A percentile compares a stretch with the other conserved stretches of the same genome.
phyloP scores from a whole-genome alignment of 2,888 invertebrate species.

The Cartodere bifasciata region DNA sequence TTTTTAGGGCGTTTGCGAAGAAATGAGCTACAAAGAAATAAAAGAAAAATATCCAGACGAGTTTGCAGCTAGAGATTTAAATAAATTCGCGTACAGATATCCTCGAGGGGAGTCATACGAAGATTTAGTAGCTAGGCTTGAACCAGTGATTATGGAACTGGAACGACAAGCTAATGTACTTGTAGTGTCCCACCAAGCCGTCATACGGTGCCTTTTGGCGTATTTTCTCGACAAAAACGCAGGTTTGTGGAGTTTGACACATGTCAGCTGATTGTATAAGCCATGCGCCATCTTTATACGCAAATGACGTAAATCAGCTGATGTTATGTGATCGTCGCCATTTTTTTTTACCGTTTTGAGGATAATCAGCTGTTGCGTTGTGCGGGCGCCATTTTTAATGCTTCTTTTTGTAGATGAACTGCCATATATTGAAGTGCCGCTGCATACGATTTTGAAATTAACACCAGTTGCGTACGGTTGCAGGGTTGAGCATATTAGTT shows the following conservation, averaged over 20 bases:
- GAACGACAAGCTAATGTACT: conserved; percentile 94
- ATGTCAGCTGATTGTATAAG: too few relatives aligned
- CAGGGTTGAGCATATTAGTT: conserved; percentile 83
- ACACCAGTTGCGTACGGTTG: conserved; percentile 98
- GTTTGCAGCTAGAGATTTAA: conserved; percentile 88
- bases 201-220: conserved; percentile 86
- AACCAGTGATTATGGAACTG: conserved; percentile 98
- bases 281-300: too few relatives aligned
- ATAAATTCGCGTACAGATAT: conserved; percentile 92
- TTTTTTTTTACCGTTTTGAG: too few relatives aligned
- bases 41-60: conserved; percentile 87
- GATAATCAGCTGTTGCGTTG: too few relatives aligned
- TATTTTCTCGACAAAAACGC: conserved; percentile 95
- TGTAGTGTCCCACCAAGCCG: conserved; percentile 95
- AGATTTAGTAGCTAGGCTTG: conserved; percentile 91
- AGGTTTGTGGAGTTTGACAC: conserved; percentile 44
- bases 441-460: conserved; percentile 92
- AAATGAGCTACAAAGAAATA: conserved; percentile 98
- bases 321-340: too few relatives aligned
- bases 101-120: conserved; percentile 94
- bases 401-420: conserved; percentile 59
- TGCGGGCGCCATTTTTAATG: too few relatives aligned
- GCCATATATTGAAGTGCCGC: conserved; percentile 79
- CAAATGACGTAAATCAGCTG: too few relatives aligned
- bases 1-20: conserved; percentile 90